Percentiles rank a stretch among this genome's conserved stretches.
Evolutionary conservation across 2,797 vertebrate species (phyloP).

Genomic region (Octomys mimax): DNA sequence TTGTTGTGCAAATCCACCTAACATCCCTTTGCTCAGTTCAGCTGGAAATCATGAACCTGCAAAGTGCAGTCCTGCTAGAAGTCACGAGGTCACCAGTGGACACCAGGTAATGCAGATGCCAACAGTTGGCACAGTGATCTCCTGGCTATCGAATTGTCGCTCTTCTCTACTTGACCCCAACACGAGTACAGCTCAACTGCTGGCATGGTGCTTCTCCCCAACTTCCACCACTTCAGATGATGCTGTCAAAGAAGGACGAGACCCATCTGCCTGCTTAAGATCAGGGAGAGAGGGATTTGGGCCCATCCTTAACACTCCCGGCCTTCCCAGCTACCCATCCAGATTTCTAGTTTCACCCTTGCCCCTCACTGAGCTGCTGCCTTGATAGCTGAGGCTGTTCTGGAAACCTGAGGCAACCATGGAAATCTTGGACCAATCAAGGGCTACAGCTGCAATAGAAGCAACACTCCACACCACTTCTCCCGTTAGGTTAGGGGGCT

Average conservation of each 20-base stretch:
- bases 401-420: neutral
- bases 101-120: neutral
- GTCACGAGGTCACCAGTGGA: neutral
- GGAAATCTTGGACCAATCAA: neutral
- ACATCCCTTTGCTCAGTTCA: neutral
- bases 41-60: neutral
- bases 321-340: neutral
- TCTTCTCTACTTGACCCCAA: neutral
- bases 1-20: neutral
- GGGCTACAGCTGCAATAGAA: neutral
- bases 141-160: neutral
- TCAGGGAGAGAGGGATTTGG: neutral
- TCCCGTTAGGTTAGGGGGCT: neutral
- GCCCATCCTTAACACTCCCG: neutral
- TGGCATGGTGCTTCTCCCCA: neutral
- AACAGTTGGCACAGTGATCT: neutral
- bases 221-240: neutral
- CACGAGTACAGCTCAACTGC: neutral
- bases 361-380: neutral
- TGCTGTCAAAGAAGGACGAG: neutral
- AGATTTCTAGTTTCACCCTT: neutral
- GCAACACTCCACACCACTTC: neutral
- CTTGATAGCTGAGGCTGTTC: neutral
- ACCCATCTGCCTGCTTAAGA: neutral
- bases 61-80: neutral